Evolutionary conservation across 2,113 vertebrate species (phyloP).

Genomic region (Vulpes ferrilata): DNA sequence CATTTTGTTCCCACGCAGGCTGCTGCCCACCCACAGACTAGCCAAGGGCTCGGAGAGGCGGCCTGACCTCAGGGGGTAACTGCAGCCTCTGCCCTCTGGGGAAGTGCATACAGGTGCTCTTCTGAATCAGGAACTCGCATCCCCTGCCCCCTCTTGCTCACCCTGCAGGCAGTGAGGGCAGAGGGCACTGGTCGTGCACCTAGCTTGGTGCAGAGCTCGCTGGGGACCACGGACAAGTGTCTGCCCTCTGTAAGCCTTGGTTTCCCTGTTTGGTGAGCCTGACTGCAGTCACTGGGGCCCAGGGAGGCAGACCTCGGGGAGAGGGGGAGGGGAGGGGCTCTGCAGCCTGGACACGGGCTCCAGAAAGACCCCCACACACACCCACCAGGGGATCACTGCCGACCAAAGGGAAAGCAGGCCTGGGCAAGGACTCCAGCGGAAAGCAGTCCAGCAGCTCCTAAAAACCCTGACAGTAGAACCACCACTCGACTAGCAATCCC

Average conservation of each 20-base stretch:
- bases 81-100: too few relatives aligned
- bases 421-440: fast-evolving
- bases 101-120: not conserved
- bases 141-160: too few relatives aligned
- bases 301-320: not conserved
- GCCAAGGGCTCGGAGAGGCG: not conserved
- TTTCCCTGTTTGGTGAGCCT: not conserved
- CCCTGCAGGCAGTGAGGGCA: not conserved
- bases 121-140: too few relatives aligned
- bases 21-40: not conserved
- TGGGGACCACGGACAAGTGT: not conserved
- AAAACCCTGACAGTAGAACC: fast-evolving
- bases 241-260: not conserved
- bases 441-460: fast-evolving
- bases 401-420: fast-evolving
- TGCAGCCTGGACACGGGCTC: not conserved
- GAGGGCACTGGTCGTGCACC: not conserved
- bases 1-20: not conserved
- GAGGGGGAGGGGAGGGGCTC: not conserved
- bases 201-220: not conserved
- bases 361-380: fast-evolving
- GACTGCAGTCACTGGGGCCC: not conserved
- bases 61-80: not conserved
- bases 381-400: fast-evolving
- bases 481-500: fast-evolving